phyloP scores from a whole-genome alignment of 2,888 invertebrate genomes.

The Vanessa cardui region DNA sequence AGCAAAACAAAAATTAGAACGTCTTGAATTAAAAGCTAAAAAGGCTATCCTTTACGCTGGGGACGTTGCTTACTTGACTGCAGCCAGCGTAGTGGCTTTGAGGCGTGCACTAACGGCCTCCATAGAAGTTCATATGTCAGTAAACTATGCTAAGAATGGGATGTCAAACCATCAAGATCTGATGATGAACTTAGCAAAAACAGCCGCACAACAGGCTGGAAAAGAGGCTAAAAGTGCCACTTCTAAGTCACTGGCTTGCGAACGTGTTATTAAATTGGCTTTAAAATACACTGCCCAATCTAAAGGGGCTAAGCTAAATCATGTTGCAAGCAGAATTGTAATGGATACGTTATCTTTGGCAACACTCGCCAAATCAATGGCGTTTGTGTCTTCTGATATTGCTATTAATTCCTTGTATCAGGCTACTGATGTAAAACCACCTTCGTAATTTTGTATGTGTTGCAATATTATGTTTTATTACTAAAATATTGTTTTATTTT shows the following conservation, averaged over 20 bases:
- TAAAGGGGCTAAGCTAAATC: slow-evolving; percentile 71
- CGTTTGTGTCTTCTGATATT: slow-evolving; percentile 75
- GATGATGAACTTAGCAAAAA: slow-evolving; percentile 79
- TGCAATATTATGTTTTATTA: background rate
- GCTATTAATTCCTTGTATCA: slow-evolving; percentile 77
- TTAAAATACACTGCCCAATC: slow-evolving; percentile 76
- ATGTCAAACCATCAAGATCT: slow-evolving; percentile 76
- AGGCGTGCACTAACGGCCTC: slow-evolving; percentile 76
- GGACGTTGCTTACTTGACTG: slow-evolving; percentile 75
- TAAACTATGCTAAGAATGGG: slow-evolving; percentile 71
- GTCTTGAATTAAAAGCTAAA: slow-evolving; percentile 72
- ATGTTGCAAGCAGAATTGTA: slow-evolving; percentile 74
- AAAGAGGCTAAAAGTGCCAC: slow-evolving; percentile 76
- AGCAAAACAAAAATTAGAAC: slow-evolving; percentile 67
- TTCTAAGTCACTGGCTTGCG: slow-evolving; percentile 72
- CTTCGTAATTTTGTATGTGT: slow-evolving; percentile 51
- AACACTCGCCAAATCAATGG: slow-evolving; percentile 76
- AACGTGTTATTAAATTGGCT: slow-evolving; percentile 71
- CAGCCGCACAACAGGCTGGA: slow-evolving; percentile 77
- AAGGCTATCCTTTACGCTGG: slow-evolving; percentile 78
- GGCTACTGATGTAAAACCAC: slow-evolving; percentile 74
- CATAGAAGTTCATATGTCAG: slow-evolving; percentile 77
- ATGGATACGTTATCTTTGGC: slow-evolving; percentile 75
- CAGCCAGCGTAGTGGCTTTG: slow-evolving; percentile 75
- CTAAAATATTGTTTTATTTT: background rate